Evolutionary conservation across 1,140 invertebrate species (phyloP), one percentile per base, ranked within the genome.

Genomic region (Yoshiicerus persimilis): DNA sequence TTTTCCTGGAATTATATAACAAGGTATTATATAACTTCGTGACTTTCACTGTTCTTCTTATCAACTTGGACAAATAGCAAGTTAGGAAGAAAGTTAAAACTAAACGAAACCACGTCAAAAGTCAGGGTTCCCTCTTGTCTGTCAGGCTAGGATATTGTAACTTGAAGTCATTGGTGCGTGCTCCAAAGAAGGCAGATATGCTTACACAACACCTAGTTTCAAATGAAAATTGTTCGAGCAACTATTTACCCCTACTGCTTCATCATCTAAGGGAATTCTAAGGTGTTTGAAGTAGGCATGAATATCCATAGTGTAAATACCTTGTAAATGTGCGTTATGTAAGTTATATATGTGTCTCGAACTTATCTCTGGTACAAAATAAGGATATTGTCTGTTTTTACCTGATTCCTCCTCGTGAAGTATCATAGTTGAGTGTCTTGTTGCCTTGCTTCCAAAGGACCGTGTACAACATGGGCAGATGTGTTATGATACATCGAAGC

Each of bases 351-450:
- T n/a, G n/a, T n/a, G n/a, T n/a, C n/a, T n/a, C n/a, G n/a, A n/a
- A n/a, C n/a, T n/a, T n/a, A n/a, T n/a, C n/a, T n/a, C n/a, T n/a
- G n/a, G n/a, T n/a, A n/a, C n/a, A n/a, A n/a, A n/a, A n/a, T n/a
- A n/a, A n/a, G n/a, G n/a, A n/a, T n/a, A n/a, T n/a, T n/a, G n/a
- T n/a, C n/a, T n/a, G n/a, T n/a, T n/a, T n/a, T n/a, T n/a, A 97
- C 96, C 96, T 97, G 90, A 97, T 96, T 87, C 96, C 96, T 83
- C 96, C 96, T 85, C 96, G 93, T 91, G 95, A 96, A 1, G 96
- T 96, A 92, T 97, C 96, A 92, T 96, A 97, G 93, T 97, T 97
- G 86, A 97, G 94, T 92, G 96, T 94, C 89, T 95, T 94, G 25
- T 94, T 92, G 16, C 95, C 96, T 91, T 97, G 96, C 87, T 95